A percentile compares a stretch with the other conserved stretches of the same genome.
These are phyloP conservation scores for Cremastobaeus sp. DNA, from an alignment of 2,888 invertebrate genomes.

Conservation along the genomic window DNA sequence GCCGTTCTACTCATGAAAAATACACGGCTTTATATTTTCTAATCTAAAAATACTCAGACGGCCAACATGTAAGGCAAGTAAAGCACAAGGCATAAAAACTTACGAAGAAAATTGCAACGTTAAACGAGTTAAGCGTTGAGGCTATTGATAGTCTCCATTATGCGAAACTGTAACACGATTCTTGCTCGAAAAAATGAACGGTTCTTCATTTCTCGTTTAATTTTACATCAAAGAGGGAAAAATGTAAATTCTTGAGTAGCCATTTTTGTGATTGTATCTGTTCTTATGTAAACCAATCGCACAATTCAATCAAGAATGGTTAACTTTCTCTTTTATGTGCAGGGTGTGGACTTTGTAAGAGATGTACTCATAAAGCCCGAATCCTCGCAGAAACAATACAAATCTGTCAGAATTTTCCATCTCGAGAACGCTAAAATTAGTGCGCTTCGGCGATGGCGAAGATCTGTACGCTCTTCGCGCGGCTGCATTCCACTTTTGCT, in stretches of 20 bases:
- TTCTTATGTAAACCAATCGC: too few relatives aligned
- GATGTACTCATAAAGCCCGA: too few relatives aligned
- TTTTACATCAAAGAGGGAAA: too few relatives aligned
- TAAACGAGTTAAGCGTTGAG: constrained; percentile 26
- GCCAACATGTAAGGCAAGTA: constrained; percentile 23
- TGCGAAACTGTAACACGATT: constrained; percentile 22
- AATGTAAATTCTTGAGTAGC: too few relatives aligned
- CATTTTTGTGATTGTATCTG: too few relatives aligned
- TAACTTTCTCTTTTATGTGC: too few relatives aligned
- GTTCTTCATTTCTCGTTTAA: too few relatives aligned
- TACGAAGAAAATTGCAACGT: constrained; percentile 39
- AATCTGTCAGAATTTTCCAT: constrained; percentile 40
- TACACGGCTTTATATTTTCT: constrained; percentile 19
- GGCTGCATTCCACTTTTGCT: constrained; percentile 57
- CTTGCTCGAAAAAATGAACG: too few relatives aligned
- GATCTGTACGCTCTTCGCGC: constrained; percentile 43
- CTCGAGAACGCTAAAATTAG: constrained; percentile 48
- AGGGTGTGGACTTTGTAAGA: too few relatives aligned
- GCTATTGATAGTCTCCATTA: constrained; percentile 34
- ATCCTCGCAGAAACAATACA: constrained; percentile 40
- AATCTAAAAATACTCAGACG: constrained; percentile 35
- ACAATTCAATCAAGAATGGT: too few relatives aligned
- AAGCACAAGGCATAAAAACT: constrained; percentile 34
- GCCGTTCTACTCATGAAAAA: constrained; percentile 1
- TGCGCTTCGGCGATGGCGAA: constrained; percentile 42